Conservation (phyloP, 2,797 vertebrate genomes). For the Mus caroli region DNA sequence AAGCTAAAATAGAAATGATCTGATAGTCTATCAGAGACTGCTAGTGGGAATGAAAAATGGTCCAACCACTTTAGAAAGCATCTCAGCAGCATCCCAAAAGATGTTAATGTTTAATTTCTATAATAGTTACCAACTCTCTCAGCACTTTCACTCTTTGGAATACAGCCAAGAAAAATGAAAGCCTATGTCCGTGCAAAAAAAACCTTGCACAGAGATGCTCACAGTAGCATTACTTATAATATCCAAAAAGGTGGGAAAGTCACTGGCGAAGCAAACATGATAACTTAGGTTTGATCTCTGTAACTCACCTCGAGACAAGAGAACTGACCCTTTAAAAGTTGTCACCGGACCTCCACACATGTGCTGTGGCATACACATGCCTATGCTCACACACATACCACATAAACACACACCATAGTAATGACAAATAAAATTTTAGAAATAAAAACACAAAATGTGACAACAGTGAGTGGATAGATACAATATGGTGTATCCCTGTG, state of each 20-base stretch:
- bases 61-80: conserved; percentile 54
- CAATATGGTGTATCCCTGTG: background rate
- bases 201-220: conserved; percentile 23
- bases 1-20: conserved; percentile 52
- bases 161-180: conserved; percentile 58
- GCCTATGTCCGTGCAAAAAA: conserved; percentile 42
- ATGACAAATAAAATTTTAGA: background rate
- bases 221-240: conserved; percentile 31
- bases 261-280: background rate
- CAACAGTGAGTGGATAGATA: conserved; percentile 44
- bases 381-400: background rate
- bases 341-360: background rate
- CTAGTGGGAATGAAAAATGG: background rate
- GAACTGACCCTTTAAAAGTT: background rate
- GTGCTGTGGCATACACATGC: background rate
- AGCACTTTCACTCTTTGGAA: conserved; percentile 23
- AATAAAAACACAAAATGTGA: conserved; percentile 14
- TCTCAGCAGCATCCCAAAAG: conserved; percentile 52
- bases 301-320: background rate
- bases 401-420: background rate
- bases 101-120: conserved; percentile 22
- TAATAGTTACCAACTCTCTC: conserved; percentile 3
- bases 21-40: conserved; percentile 29
- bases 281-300: background rate
- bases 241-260: conserved; percentile 44